phyloP scores from a whole-genome alignment of 2,113 vertebrate genomes.

The Rhynchopsitta pachyrhyncha region DNA sequence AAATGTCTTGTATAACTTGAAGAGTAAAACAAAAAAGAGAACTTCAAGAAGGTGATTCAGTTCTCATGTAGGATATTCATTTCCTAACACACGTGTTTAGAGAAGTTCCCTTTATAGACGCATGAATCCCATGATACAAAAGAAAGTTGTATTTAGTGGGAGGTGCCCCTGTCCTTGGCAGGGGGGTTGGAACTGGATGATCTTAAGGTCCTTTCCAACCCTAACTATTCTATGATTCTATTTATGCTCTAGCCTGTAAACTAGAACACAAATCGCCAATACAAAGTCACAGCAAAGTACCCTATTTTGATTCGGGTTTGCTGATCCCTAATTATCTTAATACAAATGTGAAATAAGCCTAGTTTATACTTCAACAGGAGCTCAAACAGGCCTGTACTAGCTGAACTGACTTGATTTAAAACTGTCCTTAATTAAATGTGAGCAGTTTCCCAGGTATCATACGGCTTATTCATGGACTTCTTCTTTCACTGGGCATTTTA shows the following conservation, averaged over 20 bases:
- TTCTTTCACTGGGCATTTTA: background rate
- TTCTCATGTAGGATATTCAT: background rate
- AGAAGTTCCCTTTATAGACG: background rate
- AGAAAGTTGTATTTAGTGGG: background rate
- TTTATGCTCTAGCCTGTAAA: background rate
- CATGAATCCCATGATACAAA: background rate
- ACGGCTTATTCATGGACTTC: background rate
- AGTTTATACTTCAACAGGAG: background rate
- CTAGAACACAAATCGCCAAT: background rate
- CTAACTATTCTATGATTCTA: too few relatives aligned
- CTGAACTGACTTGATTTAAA: background rate
- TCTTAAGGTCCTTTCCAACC: too few relatives aligned
- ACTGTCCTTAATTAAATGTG: background rate
- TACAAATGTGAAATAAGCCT: background rate
- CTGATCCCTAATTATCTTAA: background rate
- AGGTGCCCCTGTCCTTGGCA: too few relatives aligned
- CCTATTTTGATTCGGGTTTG: background rate
- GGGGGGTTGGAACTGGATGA: too few relatives aligned
- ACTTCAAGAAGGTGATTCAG: background rate
- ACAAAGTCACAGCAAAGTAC: background rate
- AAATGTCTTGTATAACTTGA: background rate
- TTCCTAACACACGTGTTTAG: background rate
- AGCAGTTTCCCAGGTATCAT: slow-evolving; percentile 1
- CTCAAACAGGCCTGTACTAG: background rate
- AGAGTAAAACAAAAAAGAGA: background rate